These are phyloP conservation scores for Melanostoma mellinum DNA, from an alignment of 2,888 invertebrate genomes.

Conservation along the genomic window DNA sequence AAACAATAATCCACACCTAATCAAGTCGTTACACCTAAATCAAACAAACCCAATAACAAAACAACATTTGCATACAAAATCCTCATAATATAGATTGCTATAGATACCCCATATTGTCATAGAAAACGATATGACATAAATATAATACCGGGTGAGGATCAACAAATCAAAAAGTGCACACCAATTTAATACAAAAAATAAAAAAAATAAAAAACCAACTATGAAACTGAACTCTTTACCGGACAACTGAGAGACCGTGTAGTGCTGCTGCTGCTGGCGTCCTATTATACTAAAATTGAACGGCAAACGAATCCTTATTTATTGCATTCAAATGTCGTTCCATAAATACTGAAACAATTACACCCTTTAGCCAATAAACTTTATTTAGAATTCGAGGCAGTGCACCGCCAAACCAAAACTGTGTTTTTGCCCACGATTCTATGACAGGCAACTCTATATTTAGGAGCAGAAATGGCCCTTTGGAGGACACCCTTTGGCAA, in stretches of 20 bases:
- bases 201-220: no score
- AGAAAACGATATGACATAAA: not conserved
- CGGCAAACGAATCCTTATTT: constrained; percentile 22
- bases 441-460: not conserved
- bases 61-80: constrained; percentile 20
- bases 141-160: not conserved
- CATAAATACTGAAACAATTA: constrained; percentile 54
- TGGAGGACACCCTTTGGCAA: constrained; percentile 40
- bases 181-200: no score
- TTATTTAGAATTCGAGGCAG: constrained; percentile 23
- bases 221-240: no score
- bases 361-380: constrained; percentile 49
- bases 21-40: constrained; percentile 26
- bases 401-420: not conserved
- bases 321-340: constrained; percentile 32
- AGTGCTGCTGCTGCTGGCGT: not conserved
- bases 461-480: not conserved
- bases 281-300: not conserved
- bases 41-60: constrained; percentile 14
- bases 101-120: not conserved
- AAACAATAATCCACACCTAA: constrained; percentile 19
- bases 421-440: not conserved
- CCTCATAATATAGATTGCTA: not conserved
- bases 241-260: not conserved
- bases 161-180: no score